Evolutionary conservation across 2,888 invertebrate genomes (phyloP), one percentile per base, ranked within the genome.

Genomic region (Anthoptus insignis): DNA sequence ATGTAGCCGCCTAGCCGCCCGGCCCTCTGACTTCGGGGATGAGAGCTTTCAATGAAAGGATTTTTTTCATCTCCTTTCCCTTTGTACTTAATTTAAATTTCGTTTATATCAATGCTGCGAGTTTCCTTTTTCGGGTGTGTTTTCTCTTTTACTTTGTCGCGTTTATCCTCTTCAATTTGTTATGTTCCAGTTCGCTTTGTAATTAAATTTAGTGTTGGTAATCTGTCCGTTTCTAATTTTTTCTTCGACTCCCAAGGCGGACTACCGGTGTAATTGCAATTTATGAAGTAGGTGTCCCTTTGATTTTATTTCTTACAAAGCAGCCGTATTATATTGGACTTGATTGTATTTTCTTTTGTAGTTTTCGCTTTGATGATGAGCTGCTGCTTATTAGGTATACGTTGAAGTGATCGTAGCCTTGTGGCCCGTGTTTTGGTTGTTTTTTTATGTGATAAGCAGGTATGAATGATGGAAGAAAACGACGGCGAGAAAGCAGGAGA

Each of bases 81-180:
- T 93, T 93, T 93, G 93, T 93, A 92, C 91, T 93, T 93, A 93
- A 93, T 93, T 93, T 93, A 93, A 93, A 93, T 93, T 93, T 93
- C 93, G 93, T 93, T 93, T 93, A 93, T 93, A 93, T 92, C 93
- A 92, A 91, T 92, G 92, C 91, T 91, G 80, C 84, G 91, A 89
- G 90, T 92, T 92, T 92, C 91, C 91, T 91, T 90, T 89, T 90
- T 88, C 86, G 83, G 86, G 87, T 89, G 90, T 91, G 91, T 92
- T 91, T 91, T 91, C 89, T 90, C 89, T 91, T 91, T 92, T 90
- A 91, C 93, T 91, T 93, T 91, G 92, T 91, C 92, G 91, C 92
- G 91, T 89, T 92, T 91, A 90, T 91, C 89, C 92, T 89, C 89
- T 88, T 84, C 92, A 91, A 90, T 91, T 91, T 91, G 91, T 91